Base-by-base conservation (phyloP, 2,888 invertebrate species). In the Nephrotoma appendiculata region DNA sequence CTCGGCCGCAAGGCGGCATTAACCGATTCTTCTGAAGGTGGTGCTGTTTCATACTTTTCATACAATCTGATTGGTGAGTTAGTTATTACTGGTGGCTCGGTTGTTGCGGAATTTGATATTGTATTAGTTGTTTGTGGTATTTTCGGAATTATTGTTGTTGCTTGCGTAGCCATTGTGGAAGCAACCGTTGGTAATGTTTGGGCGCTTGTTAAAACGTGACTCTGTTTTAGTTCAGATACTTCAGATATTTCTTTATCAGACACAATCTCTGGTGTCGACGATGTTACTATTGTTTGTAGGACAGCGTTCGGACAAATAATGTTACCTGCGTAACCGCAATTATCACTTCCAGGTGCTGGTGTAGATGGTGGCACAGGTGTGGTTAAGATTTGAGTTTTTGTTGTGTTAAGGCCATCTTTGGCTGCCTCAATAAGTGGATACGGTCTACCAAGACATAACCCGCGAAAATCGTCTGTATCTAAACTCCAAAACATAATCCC, bases 401-500 rank as follows among this genome's bases (percentile, higher is more conserved):
- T 92, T 19, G 92, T 92, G 84, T 94, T 91, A 89, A 97, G 93
- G 0, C 96, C 94, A 90, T 96, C 96, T 90, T 97, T 98, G 44
- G 96, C 98, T 0, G 98, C 97, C 90, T 98, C 98, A 88, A 98
- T 97, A 85, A 98, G 92, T 0, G 98, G 98, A 92, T 97, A 98
- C 0, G 97, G 96, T 90, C 95, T 95, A 42, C 94, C 95, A 88
- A 96, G 96, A 90, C 98, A 98, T 48, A 94, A 94, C n/a, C 98
- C 98, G 85, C 98, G 94, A 93, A 98, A 98, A 90, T 98, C 98
- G 88, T 98, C 98, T 90, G 97, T 98, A 92, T 98, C 98, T 89
- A 98, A 96, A 0, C 98, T 96, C 91, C 91, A 92, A 88, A 92
- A 92, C 91, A 92, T 92, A 89, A 90, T 89, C 90, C 98, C 98